Conservation (phyloP, 2,888 invertebrate genomes). For the Crocallis elinguaria region DNA sequence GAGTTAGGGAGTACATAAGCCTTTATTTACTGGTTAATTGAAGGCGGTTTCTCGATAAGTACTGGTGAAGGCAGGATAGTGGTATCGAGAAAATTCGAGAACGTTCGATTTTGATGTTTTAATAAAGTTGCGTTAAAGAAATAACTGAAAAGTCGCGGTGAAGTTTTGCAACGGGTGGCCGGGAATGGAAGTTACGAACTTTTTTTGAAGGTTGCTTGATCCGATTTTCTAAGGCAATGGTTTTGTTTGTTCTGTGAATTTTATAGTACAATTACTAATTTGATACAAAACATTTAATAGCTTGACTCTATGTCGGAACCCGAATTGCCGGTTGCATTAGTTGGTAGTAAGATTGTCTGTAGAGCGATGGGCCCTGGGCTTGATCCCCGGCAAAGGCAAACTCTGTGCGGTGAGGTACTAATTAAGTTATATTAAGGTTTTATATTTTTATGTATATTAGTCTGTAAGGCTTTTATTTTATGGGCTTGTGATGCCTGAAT, state of each 20-base stretch:
- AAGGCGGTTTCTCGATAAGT: conserved; percentile 80
- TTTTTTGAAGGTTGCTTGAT: conserved; percentile 31
- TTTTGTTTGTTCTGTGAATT: conserved; percentile 29
- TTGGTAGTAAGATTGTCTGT: no score
- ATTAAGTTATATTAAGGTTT: no score
- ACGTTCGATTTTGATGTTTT: conserved; percentile 22
- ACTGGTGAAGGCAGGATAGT: conserved; percentile 62
- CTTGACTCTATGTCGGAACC: no score
- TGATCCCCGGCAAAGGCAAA: no score
- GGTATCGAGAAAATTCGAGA: conserved; percentile 52
- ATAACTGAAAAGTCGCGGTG: conserved; percentile 5
- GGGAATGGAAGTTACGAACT: conserved; percentile 19
- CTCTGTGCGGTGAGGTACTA: no score
- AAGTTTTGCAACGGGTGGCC: conserved; percentile 24
- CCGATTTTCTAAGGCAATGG: conserved; percentile 23
- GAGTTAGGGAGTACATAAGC: conserved; percentile 78
- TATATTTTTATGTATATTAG: no score
- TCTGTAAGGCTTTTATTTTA: no score
- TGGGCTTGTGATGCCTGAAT: no score
- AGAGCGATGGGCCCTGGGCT: no score
- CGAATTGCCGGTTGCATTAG: no score
- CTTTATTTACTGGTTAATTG: conserved; percentile 82
- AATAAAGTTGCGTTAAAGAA: conserved; percentile 18
- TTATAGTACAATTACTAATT: no score
- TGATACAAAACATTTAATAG: no score